Evolutionary conservation across 2,797 vertebrate species (phyloP), one percentile per base, ranked within the genome.

Genomic region (Coreius guichenoti): DNA sequence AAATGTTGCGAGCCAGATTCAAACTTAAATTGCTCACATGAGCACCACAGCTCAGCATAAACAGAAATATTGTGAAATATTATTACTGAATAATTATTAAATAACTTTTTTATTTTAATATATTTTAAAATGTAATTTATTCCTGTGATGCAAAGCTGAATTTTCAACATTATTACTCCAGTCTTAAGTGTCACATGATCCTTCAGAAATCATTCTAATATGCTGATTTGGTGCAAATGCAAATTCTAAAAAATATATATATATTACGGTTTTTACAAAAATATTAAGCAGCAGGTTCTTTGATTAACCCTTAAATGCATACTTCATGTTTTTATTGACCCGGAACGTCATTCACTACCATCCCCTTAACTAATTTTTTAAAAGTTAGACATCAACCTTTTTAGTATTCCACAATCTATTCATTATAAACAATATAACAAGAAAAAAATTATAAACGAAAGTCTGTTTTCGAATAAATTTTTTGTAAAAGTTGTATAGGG

Each of bases 1-100:
- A 76, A 74, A 31, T n/a, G 21, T 36, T 76, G 74, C 74, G 39
- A n/a, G 74, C 21, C 51, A 56, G 51, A 76, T 76, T 56, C 6
- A 4, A 56, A 23, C 49, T 23, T 14, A 3, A 21, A 14, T 21
- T 58, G 12, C 21, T 54, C 2, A 17, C 13, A 26, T 77, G 33
- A 39, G 7, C 51, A n/a, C 12, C n/a, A 63, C 5, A 63, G 13
- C 12, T 14, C 26, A 7, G 2, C 16, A 51, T 51, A 51, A 51
- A 51, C 49, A 51, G 16, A 51, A 51, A 61, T 63, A 16, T 3
- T 29, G n/a, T 63, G 13, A 29, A 29, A 29, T 26, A 58, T n/a
- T 2, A 4, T 58, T 58, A 58, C 3, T 58, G 4, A 58, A 58
- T 58, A 9, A 23, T 11, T 54, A 3, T 21, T 54, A 54, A 54